A percentile compares a stretch with the other conserved stretches of the same genome.
These are phyloP conservation scores for Clepsis dumicolana DNA, from an alignment of 2,888 invertebrate species.

Conservation along the genomic window DNA sequence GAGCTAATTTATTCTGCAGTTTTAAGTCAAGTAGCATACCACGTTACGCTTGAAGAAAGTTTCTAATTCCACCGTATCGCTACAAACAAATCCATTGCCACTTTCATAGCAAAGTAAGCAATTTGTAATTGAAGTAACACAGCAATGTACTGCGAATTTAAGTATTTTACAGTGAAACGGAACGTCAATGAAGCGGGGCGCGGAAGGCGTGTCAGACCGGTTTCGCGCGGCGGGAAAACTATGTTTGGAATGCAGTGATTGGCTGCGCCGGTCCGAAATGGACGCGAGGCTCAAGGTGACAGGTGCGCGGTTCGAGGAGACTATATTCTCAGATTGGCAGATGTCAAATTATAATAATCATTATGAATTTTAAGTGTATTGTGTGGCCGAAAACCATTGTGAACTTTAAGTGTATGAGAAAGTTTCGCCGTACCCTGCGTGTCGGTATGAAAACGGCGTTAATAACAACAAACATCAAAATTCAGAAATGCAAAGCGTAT, in stretches of 20 bases:
- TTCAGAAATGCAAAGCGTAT: no score
- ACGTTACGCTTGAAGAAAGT: constrained; percentile 21
- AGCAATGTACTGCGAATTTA: constrained; percentile 1
- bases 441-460: no score
- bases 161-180: constrained; percentile 4
- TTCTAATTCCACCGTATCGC: background rate
- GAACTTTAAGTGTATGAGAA: no score
- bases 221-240: constrained; percentile 60
- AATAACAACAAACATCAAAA: no score
- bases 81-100: constrained; percentile 15
- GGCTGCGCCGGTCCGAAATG: constrained; percentile 51
- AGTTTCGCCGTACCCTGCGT: no score
- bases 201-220: constrained; percentile 54
- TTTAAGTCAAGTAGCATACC: constrained; percentile 19
- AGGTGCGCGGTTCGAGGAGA: constrained; percentile 37
- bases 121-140: background rate
- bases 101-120: background rate
- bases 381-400: no score
- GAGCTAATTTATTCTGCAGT: constrained; percentile 32
- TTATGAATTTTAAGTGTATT: no score
- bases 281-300: constrained; percentile 5
- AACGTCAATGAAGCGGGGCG: constrained; percentile 33
- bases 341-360: no score
- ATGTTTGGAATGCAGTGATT: constrained; percentile 59
- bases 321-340: background rate